These are phyloP conservation scores for Neodontobutis hainanensis DNA, from an alignment of 2,113 vertebrate genomes.

Conservation along the genomic window DNA sequence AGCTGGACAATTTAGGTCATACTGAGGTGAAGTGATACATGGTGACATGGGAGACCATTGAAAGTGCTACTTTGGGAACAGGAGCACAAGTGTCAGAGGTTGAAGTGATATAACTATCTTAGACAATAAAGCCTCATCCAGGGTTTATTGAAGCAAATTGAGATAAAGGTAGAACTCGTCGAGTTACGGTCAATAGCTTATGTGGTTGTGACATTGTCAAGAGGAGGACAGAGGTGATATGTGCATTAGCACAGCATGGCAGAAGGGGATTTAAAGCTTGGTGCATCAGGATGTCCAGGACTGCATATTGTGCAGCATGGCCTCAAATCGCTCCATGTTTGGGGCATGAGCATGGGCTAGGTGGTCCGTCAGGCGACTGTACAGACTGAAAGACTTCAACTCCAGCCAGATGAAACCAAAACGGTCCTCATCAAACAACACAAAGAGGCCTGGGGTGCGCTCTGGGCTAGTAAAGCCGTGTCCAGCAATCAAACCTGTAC, in stretches of 20 bases:
- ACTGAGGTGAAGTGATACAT: conserved; percentile 32
- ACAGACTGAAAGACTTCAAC: conserved; percentile 96
- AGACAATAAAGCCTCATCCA: conserved; percentile 30
- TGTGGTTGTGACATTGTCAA: conserved; percentile 35
- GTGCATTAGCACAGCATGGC: conserved; percentile 30
- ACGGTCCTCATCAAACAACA: conserved; percentile 92
- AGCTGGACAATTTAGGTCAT: conserved; percentile 28
- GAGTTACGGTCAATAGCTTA: conserved; percentile 31
- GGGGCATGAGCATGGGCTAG: conserved; percentile 89
- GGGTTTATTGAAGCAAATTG: conserved; percentile 15
- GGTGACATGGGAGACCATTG: conserved; percentile 20
- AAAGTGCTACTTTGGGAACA: conserved; percentile 20
- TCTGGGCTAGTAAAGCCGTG: conserved; percentile 97
- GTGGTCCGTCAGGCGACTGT: conserved; percentile 91
- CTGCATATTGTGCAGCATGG: conserved; percentile 96
- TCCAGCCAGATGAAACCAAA: conserved; percentile 99
- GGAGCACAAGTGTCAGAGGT: not conserved
- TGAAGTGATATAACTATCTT: conserved; percentile 24
- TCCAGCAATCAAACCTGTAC: conserved; percentile 93
- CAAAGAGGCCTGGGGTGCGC: conserved; percentile 91
- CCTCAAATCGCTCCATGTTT: conserved; percentile 89
- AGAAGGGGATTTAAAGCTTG: conserved; percentile 33
- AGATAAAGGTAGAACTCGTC: conserved; percentile 16
- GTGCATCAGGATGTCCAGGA: conserved; percentile 88
- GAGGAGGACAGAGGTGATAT: conserved; percentile 48